Conservation (phyloP, 92 coral and sea anemone species). For the Phenganax subtilis region DNA sequence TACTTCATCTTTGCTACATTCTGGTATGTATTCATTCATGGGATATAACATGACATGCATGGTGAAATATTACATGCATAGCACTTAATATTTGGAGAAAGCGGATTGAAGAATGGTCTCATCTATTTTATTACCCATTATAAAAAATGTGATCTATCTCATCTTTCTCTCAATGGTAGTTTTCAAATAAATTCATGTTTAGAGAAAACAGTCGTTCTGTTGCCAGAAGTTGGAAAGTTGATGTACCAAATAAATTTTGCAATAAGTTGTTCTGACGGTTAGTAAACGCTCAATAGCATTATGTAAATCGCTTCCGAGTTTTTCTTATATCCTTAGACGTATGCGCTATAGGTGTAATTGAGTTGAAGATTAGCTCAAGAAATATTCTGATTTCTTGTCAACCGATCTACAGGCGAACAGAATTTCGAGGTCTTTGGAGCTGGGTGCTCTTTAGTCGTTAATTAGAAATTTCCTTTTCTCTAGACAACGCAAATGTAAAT, state of each 20-base stretch:
- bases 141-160: background rate
- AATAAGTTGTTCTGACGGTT: constrained; percentile 30
- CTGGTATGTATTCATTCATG: constrained; percentile 9
- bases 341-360: no score
- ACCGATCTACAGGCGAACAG: no score
- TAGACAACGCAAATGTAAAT: constrained; percentile 1
- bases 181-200: background rate
- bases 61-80: background rate
- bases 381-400: no score
- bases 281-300: background rate
- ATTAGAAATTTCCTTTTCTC: background rate
- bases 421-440: no score
- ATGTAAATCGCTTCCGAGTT: background rate
- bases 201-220: constrained; percentile 59
- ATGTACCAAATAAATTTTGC: constrained; percentile 81
- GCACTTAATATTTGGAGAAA: background rate
- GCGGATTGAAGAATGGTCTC: no score
- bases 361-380: no score
- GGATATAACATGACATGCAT: background rate
- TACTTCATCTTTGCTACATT: constrained; percentile 16
- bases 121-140: background rate
- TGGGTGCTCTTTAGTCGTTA: background rate
- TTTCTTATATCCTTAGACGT: no score
- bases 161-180: no score
- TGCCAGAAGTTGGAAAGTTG: constrained; percentile 64